Base-by-base conservation (phyloP, 2,797 vertebrate genomes). In the Bradypus variegatus region DNA sequence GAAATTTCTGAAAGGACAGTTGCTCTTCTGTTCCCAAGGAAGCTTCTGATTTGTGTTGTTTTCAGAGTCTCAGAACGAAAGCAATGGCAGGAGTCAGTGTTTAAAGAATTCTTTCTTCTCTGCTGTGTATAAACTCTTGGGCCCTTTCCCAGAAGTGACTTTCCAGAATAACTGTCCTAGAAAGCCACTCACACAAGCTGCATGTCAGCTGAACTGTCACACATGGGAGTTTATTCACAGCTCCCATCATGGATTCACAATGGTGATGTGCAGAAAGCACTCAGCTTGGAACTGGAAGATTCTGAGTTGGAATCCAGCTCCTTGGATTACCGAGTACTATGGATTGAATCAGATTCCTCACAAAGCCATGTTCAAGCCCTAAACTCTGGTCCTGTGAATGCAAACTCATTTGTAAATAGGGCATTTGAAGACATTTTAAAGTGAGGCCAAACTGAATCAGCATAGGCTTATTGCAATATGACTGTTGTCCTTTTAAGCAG, bases 131-230 rank as follows among this genome's bases (percentile, higher is more conserved):
- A 85, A 86, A 79, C 92, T 96, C 95, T 91, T 96, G 95, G 95
- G 93, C 50, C 31, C 23, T 93, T 95, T 96, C 95, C 96, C 96
- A 96, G 96, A 95, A 94, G 88, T 62, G 94, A 88, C 95, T 96
- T 96, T 95, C 86, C 94, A 89, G 93, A 96, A 96, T 95, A 93
- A 94, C 91, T 94, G 95, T 95, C 93, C 95, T 95, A 92, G 93
- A 95, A 95, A 94, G 95, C 91, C 77, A 58, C 58, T 58, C 88
- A 92, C 86, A 93, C 86, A 94, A 92, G 77, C 76, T 21, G 82
- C 77, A 55, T 95, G 86, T 94, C 91, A 93, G 67, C 88, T 58
- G 75, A 94, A 33, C 2, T 50, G 86, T 88, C 89, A 75, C 91
- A 80, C 86, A 65, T 0, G 73, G 88, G 19, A 85, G 50, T 77